A percentile compares a stretch with the other conserved stretches of the same genome.
Evolutionary conservation across 1,140 invertebrate genomes (phyloP).

Genomic region (Lineus longissimus): DNA sequence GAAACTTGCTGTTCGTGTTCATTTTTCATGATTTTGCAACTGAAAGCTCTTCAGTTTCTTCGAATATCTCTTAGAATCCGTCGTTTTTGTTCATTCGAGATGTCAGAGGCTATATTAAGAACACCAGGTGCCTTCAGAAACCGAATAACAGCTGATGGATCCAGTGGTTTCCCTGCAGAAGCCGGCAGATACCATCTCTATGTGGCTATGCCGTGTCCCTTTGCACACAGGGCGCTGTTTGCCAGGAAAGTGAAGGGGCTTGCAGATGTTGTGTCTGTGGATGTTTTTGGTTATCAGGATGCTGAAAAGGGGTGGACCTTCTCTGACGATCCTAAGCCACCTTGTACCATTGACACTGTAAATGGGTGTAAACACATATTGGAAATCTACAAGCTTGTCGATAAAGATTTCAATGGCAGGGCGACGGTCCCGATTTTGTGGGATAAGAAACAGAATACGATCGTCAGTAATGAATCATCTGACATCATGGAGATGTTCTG

Average conservation of each 20-base stretch:
- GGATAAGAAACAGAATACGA: conserved; percentile 40
- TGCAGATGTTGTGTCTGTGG: conserved; percentile 33
- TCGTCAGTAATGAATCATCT: conserved; percentile 49
- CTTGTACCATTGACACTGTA: conserved; percentile 37
- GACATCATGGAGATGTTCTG: conserved; percentile 51
- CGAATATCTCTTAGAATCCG: too few species aligned
- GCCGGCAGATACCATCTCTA: conserved; percentile 45
- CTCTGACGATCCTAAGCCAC: conserved; percentile 25
- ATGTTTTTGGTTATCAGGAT: conserved; percentile 43
- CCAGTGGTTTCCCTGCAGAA: conserved; percentile 40
- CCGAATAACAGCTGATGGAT: conserved; percentile 38
- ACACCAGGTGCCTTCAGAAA: too few species aligned
- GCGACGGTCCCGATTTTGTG: conserved; percentile 43
- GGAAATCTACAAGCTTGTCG: conserved; percentile 35
- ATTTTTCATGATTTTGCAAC: too few species aligned
- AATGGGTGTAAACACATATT: conserved; percentile 31
- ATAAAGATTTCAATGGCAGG: conserved; percentile 36
- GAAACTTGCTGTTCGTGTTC: too few species aligned
- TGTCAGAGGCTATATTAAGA: too few species aligned
- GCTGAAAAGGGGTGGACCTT: conserved; percentile 36
- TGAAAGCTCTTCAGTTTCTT: too few species aligned
- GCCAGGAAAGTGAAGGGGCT: conserved; percentile 41
- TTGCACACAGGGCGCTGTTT: conserved; percentile 44
- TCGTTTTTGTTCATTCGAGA: too few species aligned
- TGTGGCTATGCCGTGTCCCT: conserved; percentile 45